Conservation (phyloP, 2,113 vertebrate genomes). For the Nycticebus coucang region DNA sequence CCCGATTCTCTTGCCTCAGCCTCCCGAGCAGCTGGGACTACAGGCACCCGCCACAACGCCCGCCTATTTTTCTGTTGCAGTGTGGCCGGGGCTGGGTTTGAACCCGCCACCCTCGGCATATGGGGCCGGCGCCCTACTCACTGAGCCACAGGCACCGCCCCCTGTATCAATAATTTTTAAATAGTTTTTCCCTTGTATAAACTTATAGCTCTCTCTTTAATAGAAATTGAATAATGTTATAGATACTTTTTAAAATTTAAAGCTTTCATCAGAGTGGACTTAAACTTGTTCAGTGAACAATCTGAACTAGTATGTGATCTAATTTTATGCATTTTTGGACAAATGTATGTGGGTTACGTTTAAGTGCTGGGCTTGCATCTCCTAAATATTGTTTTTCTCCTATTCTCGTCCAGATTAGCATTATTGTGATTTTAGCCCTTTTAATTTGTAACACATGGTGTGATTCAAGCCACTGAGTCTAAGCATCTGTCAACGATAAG, state of each 20-base stretch:
- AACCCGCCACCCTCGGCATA: no score
- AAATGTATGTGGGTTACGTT: background rate
- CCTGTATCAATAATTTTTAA: background rate
- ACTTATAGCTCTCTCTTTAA: background rate
- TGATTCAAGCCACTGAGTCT: slow-evolving; percentile 81
- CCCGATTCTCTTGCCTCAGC: no score
- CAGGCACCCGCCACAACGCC: no score
- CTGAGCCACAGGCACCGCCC: no score
- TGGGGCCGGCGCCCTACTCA: no score
- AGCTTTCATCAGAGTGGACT: background rate
- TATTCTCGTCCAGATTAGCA: slow-evolving; percentile 56
- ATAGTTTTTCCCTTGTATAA: background rate
- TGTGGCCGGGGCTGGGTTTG: no score
- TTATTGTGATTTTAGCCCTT: slow-evolving; percentile 71
- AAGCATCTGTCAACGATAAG: slow-evolving; percentile 84
- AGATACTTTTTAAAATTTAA: background rate
- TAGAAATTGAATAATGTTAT: background rate
- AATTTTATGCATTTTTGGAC: background rate
- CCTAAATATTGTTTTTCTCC: slow-evolving; percentile 26
- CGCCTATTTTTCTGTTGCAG: no score
- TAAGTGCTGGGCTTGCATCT: background rate
- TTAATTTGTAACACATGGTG: slow-evolving; percentile 78
- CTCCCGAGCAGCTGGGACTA: no score
- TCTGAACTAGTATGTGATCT: background rate
- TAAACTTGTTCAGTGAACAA: background rate